A percentile compares a stretch with the other conserved stretches of the same genome.
phyloP scores from a whole-genome alignment of 2,113 vertebrate species.

The Varanus salvator region DNA sequence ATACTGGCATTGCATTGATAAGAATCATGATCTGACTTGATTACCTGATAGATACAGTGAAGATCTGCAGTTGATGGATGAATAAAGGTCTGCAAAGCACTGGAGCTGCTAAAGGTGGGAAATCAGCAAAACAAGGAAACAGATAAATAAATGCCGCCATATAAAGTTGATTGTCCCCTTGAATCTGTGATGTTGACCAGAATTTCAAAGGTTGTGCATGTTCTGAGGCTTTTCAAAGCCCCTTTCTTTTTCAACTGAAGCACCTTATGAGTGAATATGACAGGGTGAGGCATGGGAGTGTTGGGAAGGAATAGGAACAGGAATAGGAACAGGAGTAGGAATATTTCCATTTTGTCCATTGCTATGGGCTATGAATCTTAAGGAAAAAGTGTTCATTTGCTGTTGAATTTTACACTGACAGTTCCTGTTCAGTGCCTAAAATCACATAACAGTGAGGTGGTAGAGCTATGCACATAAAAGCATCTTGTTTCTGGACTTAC shows the following conservation, averaged over 20 bases:
- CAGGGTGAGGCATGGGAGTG: neutral
- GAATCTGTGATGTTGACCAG: neutral
- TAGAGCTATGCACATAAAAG: neutral
- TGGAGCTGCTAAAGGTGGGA: neutral
- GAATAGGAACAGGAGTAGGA: too few species aligned
- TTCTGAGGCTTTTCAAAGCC: neutral
- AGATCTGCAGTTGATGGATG: neutral
- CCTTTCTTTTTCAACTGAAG: too few species aligned
- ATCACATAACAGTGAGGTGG: neutral
- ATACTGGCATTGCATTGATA: neutral
- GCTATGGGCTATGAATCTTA: neutral
- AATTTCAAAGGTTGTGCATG: neutral
- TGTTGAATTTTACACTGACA: neutral
- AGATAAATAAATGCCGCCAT: neutral
- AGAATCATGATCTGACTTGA: neutral
- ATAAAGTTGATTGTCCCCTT: neutral
- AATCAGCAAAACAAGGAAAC: neutral
- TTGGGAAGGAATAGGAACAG: neutral
- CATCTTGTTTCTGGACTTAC: neutral
- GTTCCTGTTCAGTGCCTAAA: neutral
- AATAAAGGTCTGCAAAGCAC: neutral
- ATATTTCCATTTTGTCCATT: neutral
- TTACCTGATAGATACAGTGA: too few species aligned
- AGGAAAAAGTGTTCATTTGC: neutral
- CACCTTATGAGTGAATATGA: neutral